Evolutionary conservation across 2,113 vertebrate genomes (phyloP), one percentile per base, ranked within the genome.

Genomic region (Seriola quinqueradiata): DNA sequence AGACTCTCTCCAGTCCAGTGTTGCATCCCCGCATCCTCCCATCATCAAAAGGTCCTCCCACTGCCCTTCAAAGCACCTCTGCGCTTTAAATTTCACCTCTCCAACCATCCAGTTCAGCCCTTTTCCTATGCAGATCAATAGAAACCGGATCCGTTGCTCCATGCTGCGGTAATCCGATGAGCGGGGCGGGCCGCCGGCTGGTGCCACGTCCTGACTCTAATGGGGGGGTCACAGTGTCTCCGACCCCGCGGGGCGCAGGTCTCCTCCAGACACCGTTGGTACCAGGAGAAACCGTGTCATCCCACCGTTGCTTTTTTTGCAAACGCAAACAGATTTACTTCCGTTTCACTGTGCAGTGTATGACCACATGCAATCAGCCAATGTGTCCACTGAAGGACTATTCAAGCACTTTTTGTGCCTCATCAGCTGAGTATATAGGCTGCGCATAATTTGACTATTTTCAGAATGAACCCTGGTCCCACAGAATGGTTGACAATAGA

Each of bases 61-160:
- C 8, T 86, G 93, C 73, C 95, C 95, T 95, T 96, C 93, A 93
- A 90, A 93, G 88, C 81, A 86, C 81, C 61, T 93, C 91, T 86
- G 86, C 75, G 93, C 90, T 92, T 95, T 94, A 81, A 90, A 94
- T 94, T 94, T 96, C 94, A 94, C 92, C 86, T 92, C 90, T 81
- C 79, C 82, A 75, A 82, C 87, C 91, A 90, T 95, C 91, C 89
- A 94, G 90, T 90, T 91, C 92, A 92, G 88, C 91, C 84, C 89
- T 90, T 92, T 95, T 95, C 92, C 93, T 88, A 82, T 92, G 89
- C 84, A 79, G 93, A 95, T 95, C 93, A 92, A 94, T 96, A 84
- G 93, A 94, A 94, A 95, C 79, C 84, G 91, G 94, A 94, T 92
- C 91, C 79, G 50, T 32, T 70, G 81, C 90, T 89, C 87, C 77